Evolutionary conservation across 2,888 invertebrate genomes (phyloP), one percentile per base, ranked within the genome.

Genomic region (Mimumesa dahlbomi): DNA sequence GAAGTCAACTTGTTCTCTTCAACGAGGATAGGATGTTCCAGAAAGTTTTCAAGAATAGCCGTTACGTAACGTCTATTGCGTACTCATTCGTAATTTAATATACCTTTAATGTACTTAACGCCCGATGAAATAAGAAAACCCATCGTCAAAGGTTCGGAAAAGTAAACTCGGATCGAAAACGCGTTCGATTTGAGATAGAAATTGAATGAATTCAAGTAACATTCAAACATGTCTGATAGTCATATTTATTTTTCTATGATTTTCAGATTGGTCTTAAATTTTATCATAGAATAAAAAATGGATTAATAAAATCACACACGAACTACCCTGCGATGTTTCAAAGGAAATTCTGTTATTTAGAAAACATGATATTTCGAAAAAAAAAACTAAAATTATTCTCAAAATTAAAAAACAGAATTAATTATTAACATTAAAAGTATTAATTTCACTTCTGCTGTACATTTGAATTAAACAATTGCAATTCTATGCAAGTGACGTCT

Each of bases 31-130:
- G 66, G 56, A 66, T 46, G 79, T 65, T 72, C 43, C 63, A 38
- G 52, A 53, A 73, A 77, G 69, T 83, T 83, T 61, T 58, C 66
- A 68, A 81, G 82, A 82, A 82, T 81, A 73, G 73, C 75, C 68
- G 81, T 82, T 81, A 82, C 74, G 79, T 75, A 79, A 79, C 72
- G 73, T 79, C 81, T 79, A 79, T 78, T 75, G 79, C 75, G 73
- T 73, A 75, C 73, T 64, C 72, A 49, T 72, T 59, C 75, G 69
- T 82, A 82, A 82, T 76, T 80, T 80, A 76, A 80, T 80, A 69
- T 67, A 77, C 49, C 69, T 67, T 78, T 75, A 75, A 82, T 81
- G 74, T 71, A 76, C 78, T 79, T 75, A 76, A 69, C 61, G 75
- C 64, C 52, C 76, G 71, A 78, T 77, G 71, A 75, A 77, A 72